Evolutionary conservation across 2,113 vertebrate species (phyloP), one percentile per base, ranked within the genome.

Genomic region (Tichodroma muraria): DNA sequence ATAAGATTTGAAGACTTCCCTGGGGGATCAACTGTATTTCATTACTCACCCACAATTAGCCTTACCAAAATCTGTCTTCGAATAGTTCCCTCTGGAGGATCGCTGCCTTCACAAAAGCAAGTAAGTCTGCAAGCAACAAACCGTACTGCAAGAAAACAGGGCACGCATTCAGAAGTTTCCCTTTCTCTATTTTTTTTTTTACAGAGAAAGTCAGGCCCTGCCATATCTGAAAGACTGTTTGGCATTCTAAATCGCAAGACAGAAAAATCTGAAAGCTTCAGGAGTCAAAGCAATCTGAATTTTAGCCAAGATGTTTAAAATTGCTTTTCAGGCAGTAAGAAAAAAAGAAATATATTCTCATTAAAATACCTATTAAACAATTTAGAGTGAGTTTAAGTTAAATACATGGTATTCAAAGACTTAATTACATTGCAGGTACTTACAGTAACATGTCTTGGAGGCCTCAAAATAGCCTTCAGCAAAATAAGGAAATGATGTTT

Each of bases 11-110:
- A 82, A 91, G 40, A 15, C 31, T 88, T 80, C 79, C 81, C 38
- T 40, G 80, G 35, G 54, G 79, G 37, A 89, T 50, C 56, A 59
- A 52, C 33, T 71, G 52, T 75, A 73, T 10, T 77, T 73, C n/a
- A 57, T 13, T 64, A 69, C 57, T 92, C 78, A 92, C 37, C 89
- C 47, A 68, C 57, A 63, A 60, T 38, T 25, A 93, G 80, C 63
- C 98, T 98, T 98, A 99, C 99, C 98, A 98, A 94, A 95, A 99
- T 98, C 92, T 98, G 98, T 81, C 98, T 99, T 95, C 95, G 97
- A 56, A 99, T 75, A 72, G 91, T 56, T 95, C 96, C 98, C 97
- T 99, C 98, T 7, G 97, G 93, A 95, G 98, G 98, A 96, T 97
- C 80, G 6, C 95, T 96, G 71, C 93, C 85, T 66, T 97, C 97